Conservation (phyloP, 2,113 vertebrate species). For the Bos indicus region DNA sequence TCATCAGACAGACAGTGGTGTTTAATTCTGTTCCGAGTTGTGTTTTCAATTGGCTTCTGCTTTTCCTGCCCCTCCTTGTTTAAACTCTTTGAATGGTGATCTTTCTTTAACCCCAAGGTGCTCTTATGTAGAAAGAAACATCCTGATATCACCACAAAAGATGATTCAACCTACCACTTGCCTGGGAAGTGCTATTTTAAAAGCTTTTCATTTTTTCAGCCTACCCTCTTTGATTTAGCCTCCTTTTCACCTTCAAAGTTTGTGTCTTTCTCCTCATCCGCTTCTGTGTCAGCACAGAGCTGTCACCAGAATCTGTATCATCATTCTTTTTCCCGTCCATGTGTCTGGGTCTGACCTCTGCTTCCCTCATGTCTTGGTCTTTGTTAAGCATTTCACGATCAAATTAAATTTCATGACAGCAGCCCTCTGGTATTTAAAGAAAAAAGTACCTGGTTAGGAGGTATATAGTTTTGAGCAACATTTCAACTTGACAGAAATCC, state of each 20-base stretch:
- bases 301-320: slow-evolving; percentile 17
- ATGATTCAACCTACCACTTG: slow-evolving; percentile 5
- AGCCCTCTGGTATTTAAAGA: slow-evolving; percentile 40
- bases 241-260: slow-evolving; percentile 61
- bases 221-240: slow-evolving; percentile 34
- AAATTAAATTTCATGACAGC: slow-evolving; percentile 57
- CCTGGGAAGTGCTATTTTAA: slow-evolving; percentile 41
- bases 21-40: not conserved
- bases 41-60: not conserved
- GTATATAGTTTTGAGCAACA: slow-evolving; percentile 25
- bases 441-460: slow-evolving; percentile 7
- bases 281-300: slow-evolving; percentile 29
- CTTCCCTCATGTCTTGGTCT: slow-evolving; percentile 49
- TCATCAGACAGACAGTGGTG: not conserved
- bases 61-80: not conserved
- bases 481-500: slow-evolving; percentile 45
- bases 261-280: slow-evolving; percentile 40
- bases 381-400: slow-evolving; percentile 62
- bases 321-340: slow-evolving; percentile 32
- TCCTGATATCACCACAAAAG: not conserved
- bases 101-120: not conserved
- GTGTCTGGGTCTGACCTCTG: slow-evolving; percentile 61
- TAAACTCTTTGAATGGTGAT: not conserved
- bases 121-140: slow-evolving; percentile 17
- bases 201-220: slow-evolving; percentile 11